phyloP scores from a whole-genome alignment of 1,140 invertebrate species.

The Caenorhabditis inopinata region DNA sequence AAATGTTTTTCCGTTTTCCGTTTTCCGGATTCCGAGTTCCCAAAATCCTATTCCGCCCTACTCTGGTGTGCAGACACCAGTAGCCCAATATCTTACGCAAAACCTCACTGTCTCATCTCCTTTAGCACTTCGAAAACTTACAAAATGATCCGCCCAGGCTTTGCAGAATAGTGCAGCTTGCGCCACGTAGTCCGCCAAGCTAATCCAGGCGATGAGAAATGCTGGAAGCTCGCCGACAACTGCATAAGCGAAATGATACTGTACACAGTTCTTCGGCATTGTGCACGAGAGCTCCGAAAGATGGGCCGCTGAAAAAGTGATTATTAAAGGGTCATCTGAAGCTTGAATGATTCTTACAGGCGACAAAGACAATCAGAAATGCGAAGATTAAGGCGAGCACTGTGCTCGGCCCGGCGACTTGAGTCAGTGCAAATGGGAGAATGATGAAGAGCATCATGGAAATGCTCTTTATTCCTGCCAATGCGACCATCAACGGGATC shows the following conservation, averaged over 20 bases:
- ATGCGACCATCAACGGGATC: background rate
- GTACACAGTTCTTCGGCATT: constrained; percentile 49
- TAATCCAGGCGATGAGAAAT: constrained; percentile 48
- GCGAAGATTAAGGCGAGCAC: constrained; percentile 37
- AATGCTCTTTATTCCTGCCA: constrained; percentile 38
- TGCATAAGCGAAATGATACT: constrained; percentile 46
- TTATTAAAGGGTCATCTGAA: background rate
- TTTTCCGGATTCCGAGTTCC: no score
- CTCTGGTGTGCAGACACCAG: no score
- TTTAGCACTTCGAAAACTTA: no score
- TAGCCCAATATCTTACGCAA: no score
- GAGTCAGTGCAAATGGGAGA: constrained; percentile 31
- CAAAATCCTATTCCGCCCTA: no score
- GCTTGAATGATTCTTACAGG: background rate
- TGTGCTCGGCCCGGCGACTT: constrained; percentile 42
- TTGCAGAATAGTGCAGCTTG: constrained; percentile 32
- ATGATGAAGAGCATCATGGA: constrained; percentile 40
- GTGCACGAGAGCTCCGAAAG: constrained; percentile 42
- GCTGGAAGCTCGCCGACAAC: constrained; percentile 45
- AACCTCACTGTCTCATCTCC: no score
- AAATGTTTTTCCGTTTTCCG: no score
- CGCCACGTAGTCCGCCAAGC: constrained; percentile 37
- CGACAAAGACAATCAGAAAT: constrained; percentile 35
- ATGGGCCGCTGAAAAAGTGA: constrained; percentile 42
- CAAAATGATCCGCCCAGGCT: constrained; percentile 37